Evolutionary conservation across 2,113 vertebrate species (phyloP), one percentile per base, ranked within the genome.

Genomic region (Fregata magnificens): DNA sequence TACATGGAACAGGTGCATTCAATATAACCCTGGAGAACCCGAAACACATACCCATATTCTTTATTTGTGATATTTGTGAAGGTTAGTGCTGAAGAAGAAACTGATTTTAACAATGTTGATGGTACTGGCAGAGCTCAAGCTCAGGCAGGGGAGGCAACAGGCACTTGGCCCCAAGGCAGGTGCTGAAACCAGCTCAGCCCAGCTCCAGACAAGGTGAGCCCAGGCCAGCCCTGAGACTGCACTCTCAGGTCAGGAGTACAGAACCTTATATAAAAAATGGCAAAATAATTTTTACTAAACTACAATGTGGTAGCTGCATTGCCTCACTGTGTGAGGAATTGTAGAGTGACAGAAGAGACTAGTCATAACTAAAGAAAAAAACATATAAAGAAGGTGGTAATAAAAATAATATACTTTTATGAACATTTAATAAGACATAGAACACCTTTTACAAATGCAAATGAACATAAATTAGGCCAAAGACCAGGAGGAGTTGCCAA

Each of bases 121-220:
- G 38, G 12, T 18, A 63, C 21, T 44, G 50, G 16, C 21, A 58
- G 28, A 70, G 18, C 26, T 77, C 32, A 65, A 5, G 11, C 15
- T 63, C 44, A 65, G 29, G 12, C 13, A 65, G 11, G 10, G 17
- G 4, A 65, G 26, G 17, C 11, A 83, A 9, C 4, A 73, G 26
- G 20, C 4, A 16, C 5, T 69, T 69, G 32, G 11, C 40, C 32
- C 13, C 0, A 0, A 52, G 19, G 18, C 26, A 28, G 20, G 8
- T 1, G 0, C 8, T 77, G 31, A 73, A 91, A 77, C 3, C 7
- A 79, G 16, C 7, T 44, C 58, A 86, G 32, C 18, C 15, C 40
- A 61, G 16, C 14, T 59, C 36, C 13, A 5, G 32, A 5, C 42
- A 82, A 52, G 16, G 28, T 8, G 3, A 81, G 20, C 15, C 36